Evolutionary conservation across 1,140 invertebrate genomes (phyloP), one percentile per base, ranked within the genome.

Genomic region (Dreissena polymorpha): DNA sequence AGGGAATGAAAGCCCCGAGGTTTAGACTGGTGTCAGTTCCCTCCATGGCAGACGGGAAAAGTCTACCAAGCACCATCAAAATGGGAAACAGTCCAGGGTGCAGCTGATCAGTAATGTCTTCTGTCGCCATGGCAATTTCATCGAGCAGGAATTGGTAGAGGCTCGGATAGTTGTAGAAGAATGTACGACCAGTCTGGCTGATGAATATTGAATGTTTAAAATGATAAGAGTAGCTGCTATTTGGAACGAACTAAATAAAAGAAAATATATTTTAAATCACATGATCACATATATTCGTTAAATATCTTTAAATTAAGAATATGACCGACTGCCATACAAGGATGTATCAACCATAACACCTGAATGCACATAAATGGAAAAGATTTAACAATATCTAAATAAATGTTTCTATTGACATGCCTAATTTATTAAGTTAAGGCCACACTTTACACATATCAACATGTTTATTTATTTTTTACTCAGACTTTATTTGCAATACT

Each of bases 91-190:
- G 88, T 49, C 92, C 90, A 49, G 93, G 91, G 64, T 93, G 91
- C 1, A 94, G 83, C 64, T 89, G 92, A 7, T 94, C 92, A 27
- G 94, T 93, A 12, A 92, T 84, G 75, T 89, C 83, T 25, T 91
- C 89, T n/a, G 94, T 93, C 29, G 94, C 94, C 75, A 89, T 90
- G 60, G 91, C 88, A 1, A 97, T 90, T 93, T 96, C 94, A 55
- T 95, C 91, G 64, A 97, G 91, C 83, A 99, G 95, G 90, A 97
- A 98, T 51, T 96, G 94, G 88, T 96, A 96, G 0, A 98, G 93
- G 39, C 94, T 91, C 13, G 97, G 97, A 94, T 96, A 98, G 49
- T 95, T 95, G 84, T 96, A 94, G 91, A 98, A 98, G 93, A 99
- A 99, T 12, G 96, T 95, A 74, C 95, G 93, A 0, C 94, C 94